Evolutionary conservation across 1,140 invertebrate species (phyloP).

Genomic region (Eriocheir sinensis): DNA sequence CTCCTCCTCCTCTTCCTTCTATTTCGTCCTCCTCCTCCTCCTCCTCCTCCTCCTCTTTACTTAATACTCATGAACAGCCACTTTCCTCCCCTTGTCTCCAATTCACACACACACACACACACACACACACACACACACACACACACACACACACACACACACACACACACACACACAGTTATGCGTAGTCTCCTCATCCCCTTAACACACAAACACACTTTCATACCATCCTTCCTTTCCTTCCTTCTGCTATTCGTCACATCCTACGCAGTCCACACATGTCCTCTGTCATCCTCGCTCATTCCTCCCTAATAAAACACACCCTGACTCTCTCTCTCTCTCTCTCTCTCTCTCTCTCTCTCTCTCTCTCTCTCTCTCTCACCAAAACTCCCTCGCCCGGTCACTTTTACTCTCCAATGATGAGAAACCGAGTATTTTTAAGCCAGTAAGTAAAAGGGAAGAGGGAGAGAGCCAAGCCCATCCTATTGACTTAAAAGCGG

Average conservation of each 20-base stretch:
- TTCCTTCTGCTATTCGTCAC: no score
- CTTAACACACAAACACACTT: neutral
- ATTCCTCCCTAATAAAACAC: no score
- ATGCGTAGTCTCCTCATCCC: no score
- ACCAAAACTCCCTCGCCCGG: neutral
- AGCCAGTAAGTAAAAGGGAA: neutral
- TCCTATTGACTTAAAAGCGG: conserved; percentile 6
- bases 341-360: neutral
- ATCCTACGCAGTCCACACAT: no score
- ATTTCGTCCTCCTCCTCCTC: neutral
- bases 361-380: neutral
- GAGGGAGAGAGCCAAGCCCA: no score
- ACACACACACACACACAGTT: neutral
- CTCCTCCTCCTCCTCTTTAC: no score
- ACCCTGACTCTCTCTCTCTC: neutral
- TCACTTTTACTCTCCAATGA: neutral
- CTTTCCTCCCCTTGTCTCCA: no score
- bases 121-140: neutral
- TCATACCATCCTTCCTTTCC: neutral
- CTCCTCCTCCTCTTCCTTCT: neutral
- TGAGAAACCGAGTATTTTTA: conserved; percentile 3
- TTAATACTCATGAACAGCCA: neutral
- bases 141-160: no score
- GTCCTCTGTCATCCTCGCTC: no score
- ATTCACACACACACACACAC: neutral